Percentiles rank a stretch among this genome's conserved stretches.
Evolutionary conservation across 2,113 vertebrate species (phyloP).

Genomic region (Ammodytes dubius): DNA sequence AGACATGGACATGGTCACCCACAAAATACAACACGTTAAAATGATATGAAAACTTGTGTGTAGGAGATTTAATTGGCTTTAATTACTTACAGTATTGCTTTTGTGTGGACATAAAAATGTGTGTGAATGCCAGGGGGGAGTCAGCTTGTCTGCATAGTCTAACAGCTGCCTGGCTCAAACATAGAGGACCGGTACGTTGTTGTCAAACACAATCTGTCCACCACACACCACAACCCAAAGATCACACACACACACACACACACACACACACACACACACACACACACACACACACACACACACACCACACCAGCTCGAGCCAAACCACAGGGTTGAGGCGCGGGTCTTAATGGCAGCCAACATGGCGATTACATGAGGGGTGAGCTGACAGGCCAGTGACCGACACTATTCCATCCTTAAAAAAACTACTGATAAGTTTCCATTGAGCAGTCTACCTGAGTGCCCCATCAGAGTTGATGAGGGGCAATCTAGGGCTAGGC

Average conservation of each 20-base stretch:
- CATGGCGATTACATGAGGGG: constrained; percentile 9
- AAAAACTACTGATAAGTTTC: constrained; percentile 8
- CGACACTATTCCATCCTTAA: not conserved
- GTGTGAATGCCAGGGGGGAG: constrained; percentile 21
- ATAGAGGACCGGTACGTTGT: constrained; percentile 12
- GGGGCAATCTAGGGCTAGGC: not conserved
- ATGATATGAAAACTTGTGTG: not conserved
- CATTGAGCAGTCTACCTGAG: not conserved
- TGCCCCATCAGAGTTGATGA: not conserved
- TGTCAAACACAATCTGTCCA: constrained; percentile 39
- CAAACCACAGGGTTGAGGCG: not conserved
- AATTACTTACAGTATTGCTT: constrained; percentile 4
- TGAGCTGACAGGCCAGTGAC: constrained; percentile 3
- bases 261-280: constrained; percentile 13
- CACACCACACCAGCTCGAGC: constrained; percentile 11
- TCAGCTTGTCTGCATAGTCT: not conserved
- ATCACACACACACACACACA: constrained; percentile 3
- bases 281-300: constrained; percentile 18
- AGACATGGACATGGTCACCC: not conserved
- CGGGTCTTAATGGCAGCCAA: constrained; percentile 4
- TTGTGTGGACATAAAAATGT: not conserved
- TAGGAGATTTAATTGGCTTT: not conserved
- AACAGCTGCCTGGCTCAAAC: constrained; percentile 42
- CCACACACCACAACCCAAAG: no score
- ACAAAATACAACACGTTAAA: not conserved